A percentile compares a stretch with the other conserved stretches of the same genome.
Conservation (phyloP, 2,113 vertebrate genomes). For the Heterotis niloticus region DNA sequence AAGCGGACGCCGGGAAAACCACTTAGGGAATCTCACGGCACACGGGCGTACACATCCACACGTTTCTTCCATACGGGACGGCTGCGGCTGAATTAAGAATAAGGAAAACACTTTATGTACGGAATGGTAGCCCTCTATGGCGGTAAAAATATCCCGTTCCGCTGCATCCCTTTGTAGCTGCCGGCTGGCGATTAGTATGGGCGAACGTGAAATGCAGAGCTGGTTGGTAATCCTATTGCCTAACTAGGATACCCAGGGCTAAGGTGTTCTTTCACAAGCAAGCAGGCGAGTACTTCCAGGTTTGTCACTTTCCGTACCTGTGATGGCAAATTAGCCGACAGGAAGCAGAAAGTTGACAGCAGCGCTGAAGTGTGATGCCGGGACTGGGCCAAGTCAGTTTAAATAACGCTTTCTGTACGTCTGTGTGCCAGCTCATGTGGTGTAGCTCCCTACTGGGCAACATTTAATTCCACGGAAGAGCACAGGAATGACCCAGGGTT, state of each 20-base stretch:
- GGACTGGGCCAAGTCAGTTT: too few species aligned
- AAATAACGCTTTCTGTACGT: too few species aligned
- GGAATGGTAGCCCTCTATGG: too few species aligned
- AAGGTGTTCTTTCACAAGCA: conserved; percentile 6
- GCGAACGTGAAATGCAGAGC: too few species aligned
- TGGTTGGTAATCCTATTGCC: not conserved
- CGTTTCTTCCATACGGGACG: not conserved
- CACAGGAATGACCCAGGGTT: too few species aligned
- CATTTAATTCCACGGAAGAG: too few species aligned
- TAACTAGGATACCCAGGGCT: not conserved
- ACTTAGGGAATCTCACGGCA: not conserved
- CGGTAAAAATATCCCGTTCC: too few species aligned
- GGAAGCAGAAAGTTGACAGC: not conserved
- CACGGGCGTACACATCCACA: not conserved
- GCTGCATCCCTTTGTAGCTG: too few species aligned
- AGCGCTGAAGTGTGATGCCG: not conserved
- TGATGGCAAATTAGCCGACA: not conserved
- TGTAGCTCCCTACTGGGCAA: too few species aligned
- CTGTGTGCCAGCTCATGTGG: too few species aligned
- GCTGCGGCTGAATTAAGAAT: not conserved
- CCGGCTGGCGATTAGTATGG: too few species aligned
- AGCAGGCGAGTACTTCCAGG: not conserved
- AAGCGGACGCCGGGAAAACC: not conserved
- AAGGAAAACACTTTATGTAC: not conserved
- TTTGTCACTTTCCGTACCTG: not conserved